Percentiles rank a stretch among this genome's conserved stretches.
Conservation (phyloP, 2,113 vertebrate genomes). For the Bubo bubo region DNA sequence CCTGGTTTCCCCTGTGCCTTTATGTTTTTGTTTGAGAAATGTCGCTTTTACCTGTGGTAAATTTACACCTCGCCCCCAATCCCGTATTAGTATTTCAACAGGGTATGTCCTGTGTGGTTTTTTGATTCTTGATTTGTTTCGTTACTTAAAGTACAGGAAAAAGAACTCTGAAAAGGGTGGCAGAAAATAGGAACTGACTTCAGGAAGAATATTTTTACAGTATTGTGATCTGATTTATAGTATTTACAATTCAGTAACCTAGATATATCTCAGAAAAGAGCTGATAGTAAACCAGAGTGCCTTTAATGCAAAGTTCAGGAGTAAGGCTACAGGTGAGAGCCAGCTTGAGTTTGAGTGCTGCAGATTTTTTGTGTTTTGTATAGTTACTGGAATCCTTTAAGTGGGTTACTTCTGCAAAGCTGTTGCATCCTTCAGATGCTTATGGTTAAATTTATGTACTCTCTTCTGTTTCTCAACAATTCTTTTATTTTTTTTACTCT, state of each 20-base stretch:
- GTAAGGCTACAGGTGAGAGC: not conserved
- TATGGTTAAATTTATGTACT: accelerated
- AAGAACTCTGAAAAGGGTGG: not conserved
- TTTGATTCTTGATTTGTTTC: not conserved
- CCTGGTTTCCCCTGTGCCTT: not conserved
- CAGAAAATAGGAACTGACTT: not conserved
- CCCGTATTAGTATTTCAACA: not conserved
- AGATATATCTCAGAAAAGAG: not conserved
- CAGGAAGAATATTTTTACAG: not conserved
- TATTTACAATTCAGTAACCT: not conserved
- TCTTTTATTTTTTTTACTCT: not conserved
- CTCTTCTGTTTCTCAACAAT: accelerated
- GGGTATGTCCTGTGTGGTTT: not conserved
- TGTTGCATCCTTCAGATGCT: not conserved
- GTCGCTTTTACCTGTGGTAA: not conserved
- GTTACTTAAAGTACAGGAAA: not conserved
- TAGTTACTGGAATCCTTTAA: not conserved
- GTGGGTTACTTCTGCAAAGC: not conserved
- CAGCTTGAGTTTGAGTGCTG: not conserved
- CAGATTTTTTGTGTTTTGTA: not conserved
- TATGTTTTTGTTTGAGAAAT: not conserved
- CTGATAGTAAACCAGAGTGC: not conserved
- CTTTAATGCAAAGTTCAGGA: not conserved
- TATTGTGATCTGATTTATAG: not conserved
- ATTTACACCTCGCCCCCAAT: accelerated